Conservation (phyloP, 2,888 invertebrate species). For the Nymphalis c-album region DNA sequence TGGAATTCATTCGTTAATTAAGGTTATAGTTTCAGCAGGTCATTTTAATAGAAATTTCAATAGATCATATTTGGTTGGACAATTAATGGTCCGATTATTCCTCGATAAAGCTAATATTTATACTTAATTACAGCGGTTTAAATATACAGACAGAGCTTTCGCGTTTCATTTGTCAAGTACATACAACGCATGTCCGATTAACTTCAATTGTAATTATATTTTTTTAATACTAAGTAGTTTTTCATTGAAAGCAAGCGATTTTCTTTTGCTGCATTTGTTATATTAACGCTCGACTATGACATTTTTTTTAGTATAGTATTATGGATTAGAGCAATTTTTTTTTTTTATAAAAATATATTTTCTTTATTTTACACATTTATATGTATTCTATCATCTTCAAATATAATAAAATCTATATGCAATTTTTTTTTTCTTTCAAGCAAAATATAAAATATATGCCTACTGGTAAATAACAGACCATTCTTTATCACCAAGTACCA, state of each 20-base stretch:
- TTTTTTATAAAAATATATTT: too few species aligned
- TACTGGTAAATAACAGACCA: too few species aligned
- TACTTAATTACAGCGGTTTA: slow-evolving; percentile 20
- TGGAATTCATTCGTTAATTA: background rate
- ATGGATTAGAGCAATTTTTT: too few species aligned
- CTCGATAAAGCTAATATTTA: slow-evolving; percentile 28
- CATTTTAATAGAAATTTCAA: slow-evolving; percentile 26
- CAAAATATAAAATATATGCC: too few species aligned
- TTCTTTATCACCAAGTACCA: too few species aligned
- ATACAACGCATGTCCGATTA: background rate
- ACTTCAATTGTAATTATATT: background rate
- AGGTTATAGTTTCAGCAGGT: slow-evolving; percentile 12
- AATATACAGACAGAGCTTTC: slow-evolving; percentile 1
- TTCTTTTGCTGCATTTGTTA: background rate
- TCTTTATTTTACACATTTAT: too few species aligned
- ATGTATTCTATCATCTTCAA: too few species aligned
- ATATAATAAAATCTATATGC: too few species aligned
- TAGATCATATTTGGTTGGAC: slow-evolving; percentile 16
- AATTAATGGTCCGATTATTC: slow-evolving; percentile 26
- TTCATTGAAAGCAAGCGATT: background rate
- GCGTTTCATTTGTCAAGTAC: slow-evolving; percentile 16
- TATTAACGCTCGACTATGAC: too few species aligned
- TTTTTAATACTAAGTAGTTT: too few species aligned
- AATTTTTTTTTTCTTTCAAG: too few species aligned
- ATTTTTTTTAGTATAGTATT: too few species aligned